These are phyloP conservation scores for Sisyra terminalis DNA, from an alignment of 2,888 invertebrate species.

Conservation along the genomic window DNA sequence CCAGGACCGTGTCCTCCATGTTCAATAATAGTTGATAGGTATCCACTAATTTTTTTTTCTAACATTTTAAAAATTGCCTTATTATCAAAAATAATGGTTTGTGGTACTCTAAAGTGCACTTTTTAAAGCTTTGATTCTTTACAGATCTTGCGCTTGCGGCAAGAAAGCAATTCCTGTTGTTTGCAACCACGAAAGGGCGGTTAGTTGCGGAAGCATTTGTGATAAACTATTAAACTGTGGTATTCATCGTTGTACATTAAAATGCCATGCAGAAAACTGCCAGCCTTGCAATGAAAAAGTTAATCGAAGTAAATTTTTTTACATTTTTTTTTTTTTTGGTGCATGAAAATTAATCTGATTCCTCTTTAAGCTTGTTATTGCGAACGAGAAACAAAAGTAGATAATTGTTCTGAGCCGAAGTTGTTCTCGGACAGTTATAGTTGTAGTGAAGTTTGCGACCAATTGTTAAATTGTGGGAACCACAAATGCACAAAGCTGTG, in stretches of 20 bases:
- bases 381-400: conserved; percentile 39
- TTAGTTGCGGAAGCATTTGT: conserved; percentile 62
- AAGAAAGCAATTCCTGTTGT: conserved; percentile 47
- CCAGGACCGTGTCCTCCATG: conserved; percentile 93
- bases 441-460: conserved; percentile 45
- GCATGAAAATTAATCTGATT: not conserved
- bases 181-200: conserved; percentile 52
- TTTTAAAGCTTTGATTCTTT: too few relatives aligned
- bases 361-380: conserved; percentile 47
- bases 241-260: conserved; percentile 50
- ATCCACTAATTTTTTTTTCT: conserved; percentile 12
- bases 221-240: conserved; percentile 59
- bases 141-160: conserved; percentile 65
- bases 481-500: conserved; percentile 54
- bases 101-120: too few relatives aligned
- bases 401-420: conserved; percentile 41
- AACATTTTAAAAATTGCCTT: not conserved
- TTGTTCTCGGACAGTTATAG: conserved; percentile 31
- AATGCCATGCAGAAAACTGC: conserved; percentile 72
- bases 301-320: conserved; percentile 36
- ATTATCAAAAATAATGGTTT: conserved; percentile 1
- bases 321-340: conserved; percentile 1
- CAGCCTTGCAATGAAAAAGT: conserved; percentile 47
- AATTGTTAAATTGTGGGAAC: conserved; percentile 43
- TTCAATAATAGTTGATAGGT: conserved; percentile 51